Conservation (phyloP, 1,140 invertebrate genomes). For the Drosophila eugracilis region DNA sequence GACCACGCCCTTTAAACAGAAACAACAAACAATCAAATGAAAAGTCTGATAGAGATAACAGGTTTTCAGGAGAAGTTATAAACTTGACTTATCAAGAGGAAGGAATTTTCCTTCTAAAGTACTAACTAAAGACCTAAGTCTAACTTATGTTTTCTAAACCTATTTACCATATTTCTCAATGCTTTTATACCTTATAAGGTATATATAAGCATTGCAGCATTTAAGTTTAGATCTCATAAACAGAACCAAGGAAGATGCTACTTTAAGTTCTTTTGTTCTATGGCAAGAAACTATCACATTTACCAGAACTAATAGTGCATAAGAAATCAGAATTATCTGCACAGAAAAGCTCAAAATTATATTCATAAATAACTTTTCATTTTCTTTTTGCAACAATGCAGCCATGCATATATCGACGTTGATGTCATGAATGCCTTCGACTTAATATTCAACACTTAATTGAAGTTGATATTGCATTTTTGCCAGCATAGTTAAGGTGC, state of each 20-base stretch:
- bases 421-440: slow-evolving; percentile 4
- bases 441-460: slow-evolving; percentile 40
- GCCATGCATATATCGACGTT: slow-evolving; percentile 9
- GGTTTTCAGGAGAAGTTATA: not conserved
- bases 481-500: slow-evolving; percentile 24
- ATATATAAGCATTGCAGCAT: too few relatives aligned
- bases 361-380: not conserved
- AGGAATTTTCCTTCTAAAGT: too few relatives aligned
- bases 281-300: too few relatives aligned
- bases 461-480: slow-evolving; percentile 39
- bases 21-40: slow-evolving; percentile 25
- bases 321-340: not conserved
- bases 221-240: too few relatives aligned
- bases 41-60: slow-evolving; percentile 19
- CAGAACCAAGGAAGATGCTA: too few relatives aligned
- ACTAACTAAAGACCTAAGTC: too few relatives aligned
- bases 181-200: too few relatives aligned
- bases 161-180: too few relatives aligned
- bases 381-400: not conserved
- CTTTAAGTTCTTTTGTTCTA: too few relatives aligned
- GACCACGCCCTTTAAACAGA: slow-evolving; percentile 27
- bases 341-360: not conserved
- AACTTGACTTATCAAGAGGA: not conserved
- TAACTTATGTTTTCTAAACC: too few relatives aligned
- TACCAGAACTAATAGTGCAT: not conserved